Evolutionary conservation across 2,113 vertebrate species (phyloP).

Genomic region (Hippocampus barbouri): DNA sequence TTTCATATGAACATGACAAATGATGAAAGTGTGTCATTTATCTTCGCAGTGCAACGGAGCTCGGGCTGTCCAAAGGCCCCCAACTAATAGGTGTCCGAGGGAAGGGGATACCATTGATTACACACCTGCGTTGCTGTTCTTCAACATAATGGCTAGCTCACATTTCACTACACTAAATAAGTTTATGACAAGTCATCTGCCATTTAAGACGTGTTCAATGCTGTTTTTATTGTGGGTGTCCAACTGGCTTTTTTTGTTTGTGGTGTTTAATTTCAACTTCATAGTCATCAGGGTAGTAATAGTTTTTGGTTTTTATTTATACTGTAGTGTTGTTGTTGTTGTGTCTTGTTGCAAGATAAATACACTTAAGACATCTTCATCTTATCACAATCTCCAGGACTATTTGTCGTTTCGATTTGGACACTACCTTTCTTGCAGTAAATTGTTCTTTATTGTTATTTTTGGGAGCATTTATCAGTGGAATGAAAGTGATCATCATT

Average conservation of each 20-base stretch:
- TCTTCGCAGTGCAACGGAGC: slow-evolving; percentile 35
- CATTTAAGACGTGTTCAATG: slow-evolving; percentile 2
- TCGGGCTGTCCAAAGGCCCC: slow-evolving; percentile 21
- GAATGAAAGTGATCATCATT: background rate
- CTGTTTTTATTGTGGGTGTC: background rate
- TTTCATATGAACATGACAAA: slow-evolving; percentile 34
- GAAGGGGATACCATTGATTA: slow-evolving; percentile 44
- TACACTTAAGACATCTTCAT: too few species aligned
- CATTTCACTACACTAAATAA: slow-evolving; percentile 29
- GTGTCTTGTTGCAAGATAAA: too few species aligned
- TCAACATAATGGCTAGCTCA: slow-evolving; percentile 36
- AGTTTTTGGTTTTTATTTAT: too few species aligned
- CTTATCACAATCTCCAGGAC: too few species aligned
- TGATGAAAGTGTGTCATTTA: slow-evolving; percentile 36
- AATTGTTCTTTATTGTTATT: too few species aligned
- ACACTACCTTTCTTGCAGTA: too few species aligned
- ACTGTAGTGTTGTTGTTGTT: too few species aligned
- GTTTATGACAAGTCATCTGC: background rate
- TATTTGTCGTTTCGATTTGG: too few species aligned
- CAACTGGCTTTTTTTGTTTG: background rate
- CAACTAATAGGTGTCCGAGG: slow-evolving; percentile 24
- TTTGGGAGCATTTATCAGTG: background rate
- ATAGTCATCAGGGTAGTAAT: too few species aligned
- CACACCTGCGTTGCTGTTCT: slow-evolving; percentile 55
- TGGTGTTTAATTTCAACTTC: background rate